A percentile compares a stretch with the other conserved stretches of the same genome.
Evolutionary conservation across 1,140 invertebrate species (phyloP).

Genomic region (Coptotermes formosanus): DNA sequence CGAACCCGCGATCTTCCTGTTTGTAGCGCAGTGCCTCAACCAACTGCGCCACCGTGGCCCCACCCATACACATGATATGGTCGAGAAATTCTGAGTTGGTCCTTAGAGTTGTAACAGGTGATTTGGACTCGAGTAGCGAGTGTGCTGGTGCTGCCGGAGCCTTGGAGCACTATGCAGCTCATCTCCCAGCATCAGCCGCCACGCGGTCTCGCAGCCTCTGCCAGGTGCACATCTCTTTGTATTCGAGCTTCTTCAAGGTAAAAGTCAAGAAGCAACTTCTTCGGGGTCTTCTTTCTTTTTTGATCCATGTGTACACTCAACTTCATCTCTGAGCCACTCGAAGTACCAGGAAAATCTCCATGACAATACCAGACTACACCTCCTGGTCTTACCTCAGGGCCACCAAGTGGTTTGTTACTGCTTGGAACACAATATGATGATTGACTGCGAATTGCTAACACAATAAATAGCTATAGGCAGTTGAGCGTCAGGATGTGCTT

Average conservation of each 20-base stretch:
- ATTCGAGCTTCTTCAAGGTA: neutral
- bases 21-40: no score
- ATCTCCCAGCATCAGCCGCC: neutral
- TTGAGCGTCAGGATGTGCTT: no score
- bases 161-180: no score
- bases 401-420: neutral
- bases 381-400: neutral
- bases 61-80: no score
- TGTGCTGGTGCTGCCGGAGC: no score
- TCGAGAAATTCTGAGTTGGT: no score
- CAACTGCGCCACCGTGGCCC: no score
- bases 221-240: neutral
- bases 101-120: no score
- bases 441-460: neutral
- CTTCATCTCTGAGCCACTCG: neutral
- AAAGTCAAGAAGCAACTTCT: conserved; percentile 11
- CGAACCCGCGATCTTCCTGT: no score
- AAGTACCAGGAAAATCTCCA: neutral
- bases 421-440: neutral
- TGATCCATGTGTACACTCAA: neutral
- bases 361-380: neutral
- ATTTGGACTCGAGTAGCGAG: no score
- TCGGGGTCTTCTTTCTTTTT: neutral
- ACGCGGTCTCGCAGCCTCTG: neutral
- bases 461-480: neutral